These are phyloP conservation scores for Ethmia dodecea DNA, from an alignment of 2,888 invertebrate species.

Conservation along the genomic window DNA sequence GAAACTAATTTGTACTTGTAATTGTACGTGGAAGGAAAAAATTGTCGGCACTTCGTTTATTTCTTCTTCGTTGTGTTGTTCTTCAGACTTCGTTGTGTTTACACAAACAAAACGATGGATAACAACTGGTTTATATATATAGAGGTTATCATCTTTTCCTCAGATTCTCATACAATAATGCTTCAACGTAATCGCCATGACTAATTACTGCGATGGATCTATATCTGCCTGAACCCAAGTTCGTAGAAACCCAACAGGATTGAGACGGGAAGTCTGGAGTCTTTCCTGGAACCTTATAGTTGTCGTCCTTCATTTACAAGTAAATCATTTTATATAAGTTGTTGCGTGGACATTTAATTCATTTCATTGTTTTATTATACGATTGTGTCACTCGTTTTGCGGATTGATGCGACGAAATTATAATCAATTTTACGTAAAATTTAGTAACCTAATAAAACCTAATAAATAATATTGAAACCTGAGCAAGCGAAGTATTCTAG, in stretches of 20 bases:
- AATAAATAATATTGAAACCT: no score
- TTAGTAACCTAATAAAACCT: no score
- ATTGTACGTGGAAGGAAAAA: constrained; percentile 34
- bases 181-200: constrained; percentile 24
- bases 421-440: no score
- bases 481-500: no score
- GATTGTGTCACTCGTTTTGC: constrained; percentile 6
- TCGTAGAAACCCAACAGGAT: constrained; percentile 52
- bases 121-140: no score
- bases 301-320: constrained; percentile 39
- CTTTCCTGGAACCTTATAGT: constrained; percentile 46
- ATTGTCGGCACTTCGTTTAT: constrained; percentile 29
- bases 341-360: constrained; percentile 26
- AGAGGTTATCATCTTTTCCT: constrained; percentile 14
- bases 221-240: constrained; percentile 23
- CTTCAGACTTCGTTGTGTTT: constrained; percentile 11
- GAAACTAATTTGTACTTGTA: constrained; percentile 20
- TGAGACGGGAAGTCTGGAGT: constrained; percentile 40
- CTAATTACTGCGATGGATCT: constrained; percentile 26
- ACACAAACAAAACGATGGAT: no score
- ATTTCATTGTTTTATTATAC: constrained; percentile 14
- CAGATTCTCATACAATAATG: constrained; percentile 7
- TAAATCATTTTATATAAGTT: constrained; percentile 34
- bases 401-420: no score
- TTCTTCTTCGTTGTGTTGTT: no score